Evolutionary conservation across 2,113 vertebrate species (phyloP).

Genomic region (Lycocorax pyrrhopterus): DNA sequence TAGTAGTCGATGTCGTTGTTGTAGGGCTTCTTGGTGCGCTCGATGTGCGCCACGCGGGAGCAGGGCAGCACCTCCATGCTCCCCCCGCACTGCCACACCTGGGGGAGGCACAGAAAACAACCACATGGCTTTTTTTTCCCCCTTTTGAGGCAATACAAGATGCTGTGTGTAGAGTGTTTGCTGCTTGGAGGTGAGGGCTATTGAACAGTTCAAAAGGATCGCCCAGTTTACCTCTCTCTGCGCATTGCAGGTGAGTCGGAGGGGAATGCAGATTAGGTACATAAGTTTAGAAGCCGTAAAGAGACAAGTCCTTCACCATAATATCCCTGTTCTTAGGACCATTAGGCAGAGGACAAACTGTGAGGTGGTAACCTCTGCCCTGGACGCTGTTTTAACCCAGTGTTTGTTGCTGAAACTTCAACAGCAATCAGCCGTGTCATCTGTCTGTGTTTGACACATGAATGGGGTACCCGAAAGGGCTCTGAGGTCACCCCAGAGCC

Average conservation of each 20-base stretch:
- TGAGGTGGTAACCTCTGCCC: background rate
- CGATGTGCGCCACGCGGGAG: constrained; percentile 94
- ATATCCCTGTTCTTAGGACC: background rate
- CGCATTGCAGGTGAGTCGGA: rapidly evolving
- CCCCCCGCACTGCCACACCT: constrained; percentile 98
- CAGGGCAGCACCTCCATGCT: constrained; percentile 99
- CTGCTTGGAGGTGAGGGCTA: rapidly evolving
- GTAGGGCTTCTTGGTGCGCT: constrained; percentile 97
- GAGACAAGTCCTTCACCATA: background rate
- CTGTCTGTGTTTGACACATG: background rate
- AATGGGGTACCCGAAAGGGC: background rate
- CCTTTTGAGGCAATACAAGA: background rate
- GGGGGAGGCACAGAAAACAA: background rate
- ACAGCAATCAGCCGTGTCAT: background rate
- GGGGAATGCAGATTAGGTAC: background rate
- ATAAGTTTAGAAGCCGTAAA: background rate
- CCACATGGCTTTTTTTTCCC: rapidly evolving
- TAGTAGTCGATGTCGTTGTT: constrained; percentile 99
- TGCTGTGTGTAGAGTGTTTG: rapidly evolving
- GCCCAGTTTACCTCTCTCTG: rapidly evolving
- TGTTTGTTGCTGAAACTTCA: background rate
- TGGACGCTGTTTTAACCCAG: background rate
- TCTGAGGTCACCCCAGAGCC: background rate
- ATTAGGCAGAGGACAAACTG: background rate
- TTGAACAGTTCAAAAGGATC: rapidly evolving